Evolutionary conservation across 2,888 invertebrate genomes (phyloP), one percentile per base, ranked within the genome.

Genomic region (Mycalesis mineus): DNA sequence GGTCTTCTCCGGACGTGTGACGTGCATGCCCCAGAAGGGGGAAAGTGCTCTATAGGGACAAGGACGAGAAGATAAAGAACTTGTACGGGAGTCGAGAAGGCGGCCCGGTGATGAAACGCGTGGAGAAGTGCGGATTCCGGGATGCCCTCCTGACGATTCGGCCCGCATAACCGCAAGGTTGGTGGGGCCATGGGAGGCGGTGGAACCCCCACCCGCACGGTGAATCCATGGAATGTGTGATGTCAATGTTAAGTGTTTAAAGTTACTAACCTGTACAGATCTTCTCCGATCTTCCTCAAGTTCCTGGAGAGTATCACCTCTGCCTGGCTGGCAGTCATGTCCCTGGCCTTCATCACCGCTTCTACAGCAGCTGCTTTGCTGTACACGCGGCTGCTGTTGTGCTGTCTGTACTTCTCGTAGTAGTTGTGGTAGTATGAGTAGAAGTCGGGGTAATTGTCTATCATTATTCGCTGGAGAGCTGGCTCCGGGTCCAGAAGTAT

Each of bases 281-380:
- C 84, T 7, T 83, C 73, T 0, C 73, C 85, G 0, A 84, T 71
- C 60, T 78, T 71, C 5, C 74, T 76, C 14, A 91, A 71, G 53
- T 85, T 88, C 58, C 92, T 81, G 0, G 81, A 69, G 29, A 92
- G 72, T 4, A 92, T 71, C 1, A 86, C 61, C 55, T 88, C 77
- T 0, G 91, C 92, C 8, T 91, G 91, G 7, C 79, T 72, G 48
- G 71, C 70, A 0, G 74, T 85, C 52, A 93, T 66, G 0, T 67
- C 60, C 33, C 92, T 76, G 0, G 79, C 84, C 50, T 70, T 77
- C 70, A 77, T 81, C 0, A 92, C 74, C 1, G 87, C 86, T 0
- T 88, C 66, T 1, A 91, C 39, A 0, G 91, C 90, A 64, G 64
- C 61, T 4, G 59, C 55, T 28, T 69, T 71, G 7, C 55, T 76